Conservation (phyloP, 2,888 invertebrate genomes). For the Ephialtes manifestator region DNA sequence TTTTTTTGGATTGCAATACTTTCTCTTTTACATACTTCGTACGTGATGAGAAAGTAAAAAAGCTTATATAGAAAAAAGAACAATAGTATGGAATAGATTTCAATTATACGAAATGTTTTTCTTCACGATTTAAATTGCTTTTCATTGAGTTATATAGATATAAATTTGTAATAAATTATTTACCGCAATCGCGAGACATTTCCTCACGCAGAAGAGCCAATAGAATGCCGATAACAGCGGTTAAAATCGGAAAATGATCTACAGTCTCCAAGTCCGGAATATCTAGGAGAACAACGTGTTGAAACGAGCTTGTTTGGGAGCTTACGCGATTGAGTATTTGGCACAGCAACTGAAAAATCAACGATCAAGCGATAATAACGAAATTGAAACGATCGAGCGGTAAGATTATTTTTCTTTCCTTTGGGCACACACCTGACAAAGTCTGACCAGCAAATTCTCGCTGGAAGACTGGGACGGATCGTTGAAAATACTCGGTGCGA, state of each 20-base stretch:
- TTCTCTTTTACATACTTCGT: too few species aligned
- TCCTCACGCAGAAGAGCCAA: constrained; percentile 88
- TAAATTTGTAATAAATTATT: constrained; percentile 71
- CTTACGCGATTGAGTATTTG: constrained; percentile 93
- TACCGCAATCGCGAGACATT: constrained; percentile 84
- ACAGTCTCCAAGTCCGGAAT: constrained; percentile 89
- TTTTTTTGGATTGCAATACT: too few species aligned
- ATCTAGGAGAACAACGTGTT: constrained; percentile 89
- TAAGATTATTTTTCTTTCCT: neutral
- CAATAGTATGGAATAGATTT: too few species aligned
- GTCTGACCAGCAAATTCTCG: constrained; percentile 91
- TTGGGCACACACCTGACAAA: constrained; percentile 87
- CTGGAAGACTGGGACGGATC: constrained; percentile 90
- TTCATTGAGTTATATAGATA: constrained; percentile 77
- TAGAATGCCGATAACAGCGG: constrained; percentile 90
- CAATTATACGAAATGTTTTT: too few species aligned
- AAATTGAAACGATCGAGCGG: neutral
- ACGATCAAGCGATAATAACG: neutral
- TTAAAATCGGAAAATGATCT: constrained; percentile 90
- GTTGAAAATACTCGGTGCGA: constrained; percentile 90
- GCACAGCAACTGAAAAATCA: constrained; percentile 89
- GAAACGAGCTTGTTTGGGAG: constrained; percentile 90
- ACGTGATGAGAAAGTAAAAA: too few species aligned
- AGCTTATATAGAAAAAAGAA: too few species aligned
- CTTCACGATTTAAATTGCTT: too few species aligned